phyloP scores from a whole-genome alignment of 2,888 invertebrate species.

The Hypomecis atomaria region DNA sequence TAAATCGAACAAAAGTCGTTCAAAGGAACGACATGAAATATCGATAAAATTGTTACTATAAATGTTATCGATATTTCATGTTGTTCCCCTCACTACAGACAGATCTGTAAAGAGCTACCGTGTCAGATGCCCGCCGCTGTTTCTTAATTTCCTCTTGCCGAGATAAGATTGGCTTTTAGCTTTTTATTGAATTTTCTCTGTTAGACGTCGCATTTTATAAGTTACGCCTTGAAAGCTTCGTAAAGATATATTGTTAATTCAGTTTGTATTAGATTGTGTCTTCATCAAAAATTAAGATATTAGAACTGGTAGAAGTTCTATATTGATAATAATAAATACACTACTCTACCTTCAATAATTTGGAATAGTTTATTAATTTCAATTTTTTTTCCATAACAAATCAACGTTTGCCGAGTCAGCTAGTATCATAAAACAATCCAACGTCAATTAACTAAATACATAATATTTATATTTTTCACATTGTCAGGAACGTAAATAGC shows the following conservation, averaged over 20 bases:
- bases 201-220: slow-evolving; percentile 75
- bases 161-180: slow-evolving; percentile 85
- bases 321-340: no score
- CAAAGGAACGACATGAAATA: no score
- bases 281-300: neutral
- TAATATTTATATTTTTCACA: no score
- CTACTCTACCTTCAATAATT: no score
- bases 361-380: no score
- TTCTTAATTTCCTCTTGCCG: slow-evolving; percentile 83
- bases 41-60: no score
- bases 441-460: no score
- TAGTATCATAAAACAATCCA: no score
- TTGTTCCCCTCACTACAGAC: slow-evolving; percentile 59
- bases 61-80: slow-evolving; percentile 12
- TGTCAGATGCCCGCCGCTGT: slow-evolving; percentile 84
- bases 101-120: slow-evolving; percentile 80
- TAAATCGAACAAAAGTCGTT: no score
- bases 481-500: no score
- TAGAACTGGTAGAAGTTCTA: neutral
- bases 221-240: slow-evolving; percentile 52
- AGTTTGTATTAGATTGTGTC: slow-evolving; percentile 12
- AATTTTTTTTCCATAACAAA: no score
- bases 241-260: slow-evolving; percentile 26
- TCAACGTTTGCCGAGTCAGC: no score
- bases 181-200: slow-evolving; percentile 84